Conservation (phyloP, 2,888 invertebrate species). For the Criorhina ranunculi region DNA sequence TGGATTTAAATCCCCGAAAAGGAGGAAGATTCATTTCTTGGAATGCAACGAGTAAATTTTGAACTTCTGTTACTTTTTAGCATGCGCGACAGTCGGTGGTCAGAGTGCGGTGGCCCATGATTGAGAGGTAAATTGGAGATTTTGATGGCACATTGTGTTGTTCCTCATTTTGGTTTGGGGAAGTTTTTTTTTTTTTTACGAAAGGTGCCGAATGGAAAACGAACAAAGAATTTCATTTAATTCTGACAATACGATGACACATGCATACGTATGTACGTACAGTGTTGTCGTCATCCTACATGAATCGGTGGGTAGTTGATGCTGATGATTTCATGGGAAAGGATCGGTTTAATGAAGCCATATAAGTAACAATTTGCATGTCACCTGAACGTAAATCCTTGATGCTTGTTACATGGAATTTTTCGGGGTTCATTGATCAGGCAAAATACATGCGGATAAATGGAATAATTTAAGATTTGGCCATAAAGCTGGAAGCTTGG, state of each 20-base stretch:
- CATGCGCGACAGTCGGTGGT: constrained; percentile 39
- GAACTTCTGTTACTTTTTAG: constrained; percentile 50
- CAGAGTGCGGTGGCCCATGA: constrained; percentile 68
- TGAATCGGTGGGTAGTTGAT: constrained; percentile 26
- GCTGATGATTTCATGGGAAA: constrained; percentile 66
- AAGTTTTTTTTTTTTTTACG: not conserved
- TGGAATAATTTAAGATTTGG: no score
- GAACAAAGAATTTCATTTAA: constrained; percentile 54
- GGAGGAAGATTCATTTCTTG: constrained; percentile 54
- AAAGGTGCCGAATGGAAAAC: constrained; percentile 45
- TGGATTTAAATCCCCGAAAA: constrained; percentile 35
- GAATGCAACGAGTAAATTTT: constrained; percentile 54
- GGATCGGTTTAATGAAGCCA: constrained; percentile 73
- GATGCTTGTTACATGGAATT: constrained; percentile 1
- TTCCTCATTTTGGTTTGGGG: constrained; percentile 18
- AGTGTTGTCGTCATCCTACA: constrained; percentile 32
- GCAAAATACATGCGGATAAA: not conserved
- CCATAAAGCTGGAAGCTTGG: no score
- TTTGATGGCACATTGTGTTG: constrained; percentile 66
- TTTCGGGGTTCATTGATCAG: constrained; percentile 49
- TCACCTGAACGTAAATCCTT: constrained; percentile 35
- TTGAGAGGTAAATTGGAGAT: constrained; percentile 75
- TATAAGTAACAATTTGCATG: constrained; percentile 72
- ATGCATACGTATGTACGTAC: no score
- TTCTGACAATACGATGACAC: constrained; percentile 73